Conservation (phyloP, 2,113 vertebrate species). For the Coreoperca whiteheadi region DNA sequence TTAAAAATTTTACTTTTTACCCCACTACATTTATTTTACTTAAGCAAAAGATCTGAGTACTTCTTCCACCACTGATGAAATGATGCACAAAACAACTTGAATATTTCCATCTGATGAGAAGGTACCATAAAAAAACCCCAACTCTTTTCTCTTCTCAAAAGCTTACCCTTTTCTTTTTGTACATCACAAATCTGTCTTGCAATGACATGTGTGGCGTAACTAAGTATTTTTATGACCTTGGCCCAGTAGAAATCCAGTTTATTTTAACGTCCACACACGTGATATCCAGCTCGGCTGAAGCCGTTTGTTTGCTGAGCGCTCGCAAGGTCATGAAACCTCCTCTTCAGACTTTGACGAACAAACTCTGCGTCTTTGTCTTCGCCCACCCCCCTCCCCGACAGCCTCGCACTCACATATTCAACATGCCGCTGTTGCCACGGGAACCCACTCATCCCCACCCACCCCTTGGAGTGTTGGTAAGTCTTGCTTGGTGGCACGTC, state of each 20-base stretch:
- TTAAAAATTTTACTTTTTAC: no score
- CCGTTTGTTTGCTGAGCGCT: not conserved
- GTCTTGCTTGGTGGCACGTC: slow-evolving; percentile 65
- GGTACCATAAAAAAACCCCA: not conserved
- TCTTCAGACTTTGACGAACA: slow-evolving; percentile 15
- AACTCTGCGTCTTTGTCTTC: slow-evolving; percentile 15
- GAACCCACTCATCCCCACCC: slow-evolving; percentile 59
- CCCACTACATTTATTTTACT: no score
- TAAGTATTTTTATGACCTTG: no score
- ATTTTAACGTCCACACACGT: not conserved
- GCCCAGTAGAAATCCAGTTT: not conserved
- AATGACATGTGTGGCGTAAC: no score
- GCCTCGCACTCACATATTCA: slow-evolving; percentile 20
- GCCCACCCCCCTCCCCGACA: not conserved
- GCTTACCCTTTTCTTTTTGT: not conserved
- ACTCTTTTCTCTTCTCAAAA: no score
- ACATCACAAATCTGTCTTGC: not conserved
- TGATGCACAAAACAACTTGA: not conserved
- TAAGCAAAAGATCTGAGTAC: no score
- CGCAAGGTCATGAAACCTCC: not conserved
- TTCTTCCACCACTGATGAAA: not conserved
- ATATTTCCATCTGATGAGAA: not conserved
- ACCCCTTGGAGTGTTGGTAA: slow-evolving; percentile 47
- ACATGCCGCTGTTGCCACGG: slow-evolving; percentile 60
- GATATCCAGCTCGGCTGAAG: not conserved